Evolutionary conservation across 2,888 invertebrate genomes (phyloP).

Genomic region (Hylaea fasciaria): DNA sequence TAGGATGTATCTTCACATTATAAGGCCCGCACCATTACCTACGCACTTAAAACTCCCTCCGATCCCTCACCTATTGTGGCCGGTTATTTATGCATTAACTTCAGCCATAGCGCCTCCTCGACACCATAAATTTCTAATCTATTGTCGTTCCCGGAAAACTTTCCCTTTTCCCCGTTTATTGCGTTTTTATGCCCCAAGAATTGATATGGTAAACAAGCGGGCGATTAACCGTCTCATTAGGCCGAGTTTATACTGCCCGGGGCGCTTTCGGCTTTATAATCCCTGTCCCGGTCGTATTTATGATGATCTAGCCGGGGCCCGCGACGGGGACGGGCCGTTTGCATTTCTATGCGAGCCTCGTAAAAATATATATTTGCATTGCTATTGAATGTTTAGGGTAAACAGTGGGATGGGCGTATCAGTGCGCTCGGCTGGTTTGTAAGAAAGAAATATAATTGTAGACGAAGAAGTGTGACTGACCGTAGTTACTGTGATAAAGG

Average conservation of each 20-base stretch:
- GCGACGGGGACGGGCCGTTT: conserved; percentile 39
- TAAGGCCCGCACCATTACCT: conserved; percentile 23
- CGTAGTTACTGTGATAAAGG: no score
- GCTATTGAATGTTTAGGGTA: conserved; percentile 59
- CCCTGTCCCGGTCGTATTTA: conserved; percentile 46
- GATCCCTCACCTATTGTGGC: conserved; percentile 68
- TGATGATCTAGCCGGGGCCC: conserved; percentile 42
- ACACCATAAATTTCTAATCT: conserved; percentile 59
- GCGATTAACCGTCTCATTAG: conserved; percentile 66
- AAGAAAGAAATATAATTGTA: no score
- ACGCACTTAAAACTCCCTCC: conserved; percentile 32
- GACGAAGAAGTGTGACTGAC: conserved; percentile 9
- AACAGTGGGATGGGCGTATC: conserved; percentile 38
- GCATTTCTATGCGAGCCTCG: conserved; percentile 51
- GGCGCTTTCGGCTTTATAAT: conserved; percentile 47
- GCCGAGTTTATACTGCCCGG: conserved; percentile 44
- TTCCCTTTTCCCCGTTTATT: conserved; percentile 54
- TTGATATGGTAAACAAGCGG: conserved; percentile 66
- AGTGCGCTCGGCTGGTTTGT: conserved; percentile 3
- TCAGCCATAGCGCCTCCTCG: conserved; percentile 73
- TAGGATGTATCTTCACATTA: conserved; percentile 13
- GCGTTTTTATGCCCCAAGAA: conserved; percentile 56
- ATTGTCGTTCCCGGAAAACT: conserved; percentile 55
- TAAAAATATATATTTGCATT: conserved; percentile 59
- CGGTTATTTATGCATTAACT: conserved; percentile 82